phyloP scores from a whole-genome alignment of 2,113 vertebrate species.

The Mixornis gularis region DNA sequence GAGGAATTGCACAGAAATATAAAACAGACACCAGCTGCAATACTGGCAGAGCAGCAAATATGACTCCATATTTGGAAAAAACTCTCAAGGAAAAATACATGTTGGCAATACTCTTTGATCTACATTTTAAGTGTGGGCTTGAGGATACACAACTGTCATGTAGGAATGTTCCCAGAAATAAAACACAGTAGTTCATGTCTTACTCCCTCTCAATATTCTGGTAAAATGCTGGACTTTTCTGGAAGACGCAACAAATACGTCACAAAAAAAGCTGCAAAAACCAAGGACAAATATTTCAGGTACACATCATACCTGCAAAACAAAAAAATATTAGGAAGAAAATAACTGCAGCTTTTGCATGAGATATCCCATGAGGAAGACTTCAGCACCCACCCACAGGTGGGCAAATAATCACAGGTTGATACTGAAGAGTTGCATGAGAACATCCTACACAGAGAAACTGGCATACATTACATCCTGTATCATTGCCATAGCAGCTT shows the following conservation, averaged over 20 bases:
- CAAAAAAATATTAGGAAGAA: background rate
- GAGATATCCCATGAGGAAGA: background rate
- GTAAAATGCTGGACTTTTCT: background rate
- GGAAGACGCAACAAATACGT: background rate
- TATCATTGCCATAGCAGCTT: background rate
- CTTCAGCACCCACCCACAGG: background rate
- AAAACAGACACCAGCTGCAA: conserved; percentile 6
- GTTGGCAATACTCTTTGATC: conserved; percentile 20
- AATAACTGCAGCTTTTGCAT: background rate
- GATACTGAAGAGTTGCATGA: background rate
- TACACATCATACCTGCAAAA: background rate
- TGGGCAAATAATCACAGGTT: background rate
- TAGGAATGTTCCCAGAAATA: conserved; percentile 5
- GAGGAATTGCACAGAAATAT: background rate
- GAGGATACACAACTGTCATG: background rate
- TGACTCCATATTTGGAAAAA: conserved; percentile 6
- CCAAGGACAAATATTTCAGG: background rate
- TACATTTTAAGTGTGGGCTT: background rate
- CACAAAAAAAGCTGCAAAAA: background rate
- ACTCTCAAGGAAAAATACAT: background rate
- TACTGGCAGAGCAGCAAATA: conserved; percentile 20
- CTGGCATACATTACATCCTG: background rate
- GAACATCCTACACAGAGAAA: background rate
- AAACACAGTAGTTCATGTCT: background rate
- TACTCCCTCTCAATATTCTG: background rate